These are phyloP conservation scores for Drosophila rubida DNA, from an alignment of 2,888 invertebrate species.

Conservation along the genomic window DNA sequence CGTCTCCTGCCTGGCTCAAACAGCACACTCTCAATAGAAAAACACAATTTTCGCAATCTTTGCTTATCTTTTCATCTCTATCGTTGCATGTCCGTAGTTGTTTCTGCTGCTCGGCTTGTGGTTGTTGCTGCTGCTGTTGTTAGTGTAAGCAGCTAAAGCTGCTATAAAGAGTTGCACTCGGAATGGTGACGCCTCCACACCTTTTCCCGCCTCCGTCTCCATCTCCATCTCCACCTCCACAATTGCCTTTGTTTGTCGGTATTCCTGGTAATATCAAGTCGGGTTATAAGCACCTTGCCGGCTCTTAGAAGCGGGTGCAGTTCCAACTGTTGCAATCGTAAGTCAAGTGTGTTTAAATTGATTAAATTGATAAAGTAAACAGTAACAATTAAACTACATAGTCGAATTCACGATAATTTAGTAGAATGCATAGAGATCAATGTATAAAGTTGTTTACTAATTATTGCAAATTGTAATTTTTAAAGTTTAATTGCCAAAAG, in stretches of 20 bases:
- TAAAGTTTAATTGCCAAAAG: no score
- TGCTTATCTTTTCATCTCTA: slow-evolving; percentile 74
- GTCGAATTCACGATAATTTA: no score
- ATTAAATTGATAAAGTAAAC: no score
- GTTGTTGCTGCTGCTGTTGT: slow-evolving; percentile 41
- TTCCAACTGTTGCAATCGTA: neutral
- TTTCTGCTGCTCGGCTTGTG: slow-evolving; percentile 18
- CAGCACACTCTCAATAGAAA: slow-evolving; percentile 53
- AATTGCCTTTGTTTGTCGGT: slow-evolving; percentile 58
- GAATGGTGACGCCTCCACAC: neutral
- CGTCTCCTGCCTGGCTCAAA: no score
- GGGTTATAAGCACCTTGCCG: slow-evolving; percentile 38
- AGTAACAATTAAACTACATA: no score
- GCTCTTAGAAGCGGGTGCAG: slow-evolving; percentile 34
- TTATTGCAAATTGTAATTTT: no score
- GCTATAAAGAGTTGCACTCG: slow-evolving; percentile 42
- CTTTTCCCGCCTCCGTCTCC: no score
- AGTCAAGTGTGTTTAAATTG: neutral
- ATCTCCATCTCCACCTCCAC: neutral
- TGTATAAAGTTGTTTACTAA: no score
- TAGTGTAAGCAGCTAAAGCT: slow-evolving; percentile 54
- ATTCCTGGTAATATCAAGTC: slow-evolving; percentile 49
- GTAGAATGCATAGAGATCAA: no score
- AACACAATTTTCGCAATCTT: slow-evolving; percentile 76
- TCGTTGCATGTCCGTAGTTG: slow-evolving; percentile 42